Evolutionary conservation across 1,140 invertebrate genomes (phyloP).

Genomic region (Drosophila nebulosa): DNA sequence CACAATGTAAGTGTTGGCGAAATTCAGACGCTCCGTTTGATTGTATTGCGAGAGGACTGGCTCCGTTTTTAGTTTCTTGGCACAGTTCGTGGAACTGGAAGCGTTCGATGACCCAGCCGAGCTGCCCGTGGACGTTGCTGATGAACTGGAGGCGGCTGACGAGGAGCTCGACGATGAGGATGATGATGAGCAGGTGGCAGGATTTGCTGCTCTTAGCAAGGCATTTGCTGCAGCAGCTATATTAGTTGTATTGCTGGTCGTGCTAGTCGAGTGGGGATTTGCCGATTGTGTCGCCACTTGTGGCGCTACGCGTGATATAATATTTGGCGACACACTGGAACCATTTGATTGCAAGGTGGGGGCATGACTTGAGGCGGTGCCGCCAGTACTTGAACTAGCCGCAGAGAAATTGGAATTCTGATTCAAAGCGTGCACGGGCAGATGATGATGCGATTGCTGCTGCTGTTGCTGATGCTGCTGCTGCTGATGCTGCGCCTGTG

Average conservation of each 20-base stretch:
- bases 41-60: conserved; percentile 72
- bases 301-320: conserved; percentile 31
- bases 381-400: conserved; percentile 73
- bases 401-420: conserved; percentile 79
- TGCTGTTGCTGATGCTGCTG: conserved; percentile 25
- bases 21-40: conserved; percentile 72
- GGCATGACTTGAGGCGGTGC: conserved; percentile 76
- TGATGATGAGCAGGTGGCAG: conserved; percentile 39
- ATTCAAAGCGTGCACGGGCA: conserved; percentile 72
- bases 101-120: conserved; percentile 32
- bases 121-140: conserved; percentile 14
- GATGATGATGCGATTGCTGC: conserved; percentile 39
- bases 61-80: conserved; percentile 77
- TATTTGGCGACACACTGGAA: conserved; percentile 72
- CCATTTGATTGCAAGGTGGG: conserved; percentile 76
- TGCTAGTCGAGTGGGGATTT: not conserved
- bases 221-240: conserved; percentile 50
- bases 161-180: conserved; percentile 55
- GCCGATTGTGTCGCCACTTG: not conserved
- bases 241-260: conserved; percentile 56
- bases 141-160: conserved; percentile 34
- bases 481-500: conserved; percentile 41
- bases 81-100: conserved; percentile 56
- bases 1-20: conserved; percentile 73
- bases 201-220: conserved; percentile 4